Conservation (phyloP, 2,113 vertebrate species). For the Equus przewalskii region DNA sequence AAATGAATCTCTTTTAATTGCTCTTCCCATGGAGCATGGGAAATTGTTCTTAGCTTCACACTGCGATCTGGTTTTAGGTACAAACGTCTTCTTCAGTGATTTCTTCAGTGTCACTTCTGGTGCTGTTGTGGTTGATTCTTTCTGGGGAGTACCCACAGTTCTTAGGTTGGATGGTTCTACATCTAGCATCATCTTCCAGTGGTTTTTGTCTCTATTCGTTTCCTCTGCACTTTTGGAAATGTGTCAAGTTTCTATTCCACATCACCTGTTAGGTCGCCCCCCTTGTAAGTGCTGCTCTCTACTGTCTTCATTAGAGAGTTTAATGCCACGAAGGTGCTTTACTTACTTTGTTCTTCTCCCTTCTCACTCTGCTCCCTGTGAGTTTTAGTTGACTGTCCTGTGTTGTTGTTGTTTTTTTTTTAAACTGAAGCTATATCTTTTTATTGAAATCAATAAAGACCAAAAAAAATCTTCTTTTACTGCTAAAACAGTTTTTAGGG, state of each 20-base stretch:
- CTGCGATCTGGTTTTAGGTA: background rate
- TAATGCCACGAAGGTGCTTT: background rate
- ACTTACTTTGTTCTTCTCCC: background rate
- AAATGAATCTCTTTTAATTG: background rate
- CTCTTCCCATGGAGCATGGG: background rate
- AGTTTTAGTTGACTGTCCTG: background rate
- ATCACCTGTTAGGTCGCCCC: background rate
- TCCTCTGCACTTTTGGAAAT: background rate
- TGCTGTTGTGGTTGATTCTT: background rate
- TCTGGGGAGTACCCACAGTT: background rate
- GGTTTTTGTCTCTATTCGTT: background rate
- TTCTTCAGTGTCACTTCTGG: background rate
- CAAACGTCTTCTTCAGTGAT: background rate
- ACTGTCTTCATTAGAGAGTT: background rate
- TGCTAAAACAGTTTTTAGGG: background rate
- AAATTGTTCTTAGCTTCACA: background rate
- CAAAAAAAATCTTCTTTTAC: background rate
- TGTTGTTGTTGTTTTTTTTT: background rate
- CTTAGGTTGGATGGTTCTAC: background rate
- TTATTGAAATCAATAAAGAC: background rate
- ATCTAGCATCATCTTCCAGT: background rate
- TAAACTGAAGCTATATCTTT: background rate
- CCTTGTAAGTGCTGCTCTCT: background rate
- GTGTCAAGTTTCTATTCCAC: background rate
- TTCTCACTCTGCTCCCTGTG: background rate